Evolutionary conservation across 64 coral and sea anemone genomes (phyloP), one percentile per base, ranked within the genome.

Genomic region (Hydrozoanthus tunicans): DNA sequence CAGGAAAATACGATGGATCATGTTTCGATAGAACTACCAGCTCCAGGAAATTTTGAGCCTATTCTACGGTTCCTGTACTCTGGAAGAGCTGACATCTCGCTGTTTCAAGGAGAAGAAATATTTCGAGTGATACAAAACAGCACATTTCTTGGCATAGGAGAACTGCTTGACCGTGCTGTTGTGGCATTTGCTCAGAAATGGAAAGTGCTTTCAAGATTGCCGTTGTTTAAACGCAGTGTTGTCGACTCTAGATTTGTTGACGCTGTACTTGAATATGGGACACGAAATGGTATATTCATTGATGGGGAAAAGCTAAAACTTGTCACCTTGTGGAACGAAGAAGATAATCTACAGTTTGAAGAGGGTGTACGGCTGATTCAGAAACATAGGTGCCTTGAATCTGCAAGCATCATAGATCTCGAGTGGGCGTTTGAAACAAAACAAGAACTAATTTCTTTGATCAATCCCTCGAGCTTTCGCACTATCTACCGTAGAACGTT

Each of bases 391-490:
- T 99, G 97, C 73, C 77, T 99, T 12, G 97, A 96, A 20, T 76
- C 84, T 52, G 90, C 94, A 2, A 86, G 76, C 23, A 77, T 99
- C 62, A 53, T 73, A 0, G 94, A 99, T 52, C 77, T 99, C 5
- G 97, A 99, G 73, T 99, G 97, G 97, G 92, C 86, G 5, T 66
- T 99, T 6, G 89, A 96, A 74, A 77, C 92, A 13, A 99, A 99
- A 14, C 83, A 90, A 6, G 59, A 79, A 58, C 90, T 99, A 0
- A 79, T 99, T 26, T 89, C 78, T 9, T 70, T 57, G 6, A 52
- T 99, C n/a, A 84, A 99, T 67, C 88, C 92, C 17, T 79, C 77
- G 13, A 75, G 84, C 25, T 96, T 94, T 66, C 94, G 94, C 72
- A 62, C 64, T 12, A 81, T 99, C 51, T 95, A 90, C 51, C 89